phyloP scores from a whole-genome alignment of 2,888 invertebrate species.

The Acleris emargana region DNA sequence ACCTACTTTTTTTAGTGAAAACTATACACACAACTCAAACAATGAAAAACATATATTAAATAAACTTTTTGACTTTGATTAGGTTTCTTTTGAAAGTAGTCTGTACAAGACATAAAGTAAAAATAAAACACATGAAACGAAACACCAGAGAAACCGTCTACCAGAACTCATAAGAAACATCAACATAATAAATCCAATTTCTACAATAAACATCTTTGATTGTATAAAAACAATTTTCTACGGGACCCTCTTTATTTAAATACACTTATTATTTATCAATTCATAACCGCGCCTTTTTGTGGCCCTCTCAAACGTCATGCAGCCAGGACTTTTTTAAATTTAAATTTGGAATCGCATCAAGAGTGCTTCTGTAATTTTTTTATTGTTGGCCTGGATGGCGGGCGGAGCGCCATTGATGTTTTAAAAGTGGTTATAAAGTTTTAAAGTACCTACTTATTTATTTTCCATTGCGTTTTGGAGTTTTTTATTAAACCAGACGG shows the following conservation, averaged over 20 bases:
- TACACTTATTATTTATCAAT: slow-evolving; percentile 26
- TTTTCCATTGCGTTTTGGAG: not conserved
- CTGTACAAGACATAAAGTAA: too few relatives aligned
- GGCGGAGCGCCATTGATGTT: slow-evolving; percentile 14
- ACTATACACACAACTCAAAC: too few relatives aligned
- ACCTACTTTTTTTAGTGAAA: too few relatives aligned
- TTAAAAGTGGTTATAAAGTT: slow-evolving; percentile 6
- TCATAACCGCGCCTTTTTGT: slow-evolving; percentile 43
- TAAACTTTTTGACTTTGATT: too few relatives aligned
- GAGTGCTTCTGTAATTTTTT: slow-evolving; percentile 43
- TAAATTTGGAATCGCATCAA: slow-evolving; percentile 39
- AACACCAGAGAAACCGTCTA: too few relatives aligned
- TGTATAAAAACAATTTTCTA: not conserved
- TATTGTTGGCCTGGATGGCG: slow-evolving; percentile 32
- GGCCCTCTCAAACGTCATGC: slow-evolving; percentile 40
- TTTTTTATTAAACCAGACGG: not conserved
- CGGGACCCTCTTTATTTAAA: slow-evolving; percentile 19
- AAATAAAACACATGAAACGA: too few relatives aligned
- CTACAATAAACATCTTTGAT: too few relatives aligned
- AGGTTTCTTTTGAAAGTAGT: too few relatives aligned
- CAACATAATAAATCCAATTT: too few relatives aligned
- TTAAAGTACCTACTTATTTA: not conserved
- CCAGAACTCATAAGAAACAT: too few relatives aligned
- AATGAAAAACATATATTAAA: too few relatives aligned
- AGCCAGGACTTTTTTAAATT: slow-evolving; percentile 39